Evolutionary conservation across 92 coral and sea anemone species (phyloP).

Genomic region (Bergia puertoricense): DNA sequence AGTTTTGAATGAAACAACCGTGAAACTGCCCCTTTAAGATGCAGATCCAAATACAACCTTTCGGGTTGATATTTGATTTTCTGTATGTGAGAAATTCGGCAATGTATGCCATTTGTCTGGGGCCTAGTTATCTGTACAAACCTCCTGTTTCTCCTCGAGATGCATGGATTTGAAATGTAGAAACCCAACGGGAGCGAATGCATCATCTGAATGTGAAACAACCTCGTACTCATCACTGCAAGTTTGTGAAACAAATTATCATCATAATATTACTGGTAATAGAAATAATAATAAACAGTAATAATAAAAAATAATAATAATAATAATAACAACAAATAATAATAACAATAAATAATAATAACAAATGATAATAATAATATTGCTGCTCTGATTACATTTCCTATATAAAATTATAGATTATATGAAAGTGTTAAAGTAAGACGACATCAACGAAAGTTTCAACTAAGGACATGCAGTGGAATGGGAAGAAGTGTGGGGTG

Average conservation of each 20-base stretch:
- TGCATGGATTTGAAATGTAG: slow-evolving; percentile 84
- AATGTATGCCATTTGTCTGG: not conserved
- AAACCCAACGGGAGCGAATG: slow-evolving; percentile 96
- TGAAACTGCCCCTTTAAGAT: no score
- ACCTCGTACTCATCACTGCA: slow-evolving; percentile 85
- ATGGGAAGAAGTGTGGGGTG: no score
- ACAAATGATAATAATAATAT: not conserved
- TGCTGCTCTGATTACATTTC: no score
- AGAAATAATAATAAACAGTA: not conserved
- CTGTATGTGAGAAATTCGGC: no score
- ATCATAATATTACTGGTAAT: not conserved
- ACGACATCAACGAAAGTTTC: no score
- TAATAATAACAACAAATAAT: not conserved
- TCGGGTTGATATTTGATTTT: no score
- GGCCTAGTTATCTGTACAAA: slow-evolving; percentile 1
- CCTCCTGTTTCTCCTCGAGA: slow-evolving; percentile 71
- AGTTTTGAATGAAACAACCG: no score
- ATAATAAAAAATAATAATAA: not conserved
- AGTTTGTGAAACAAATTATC: not conserved
- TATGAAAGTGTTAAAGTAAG: no score
- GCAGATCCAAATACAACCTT: no score
- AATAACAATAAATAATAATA: not conserved
- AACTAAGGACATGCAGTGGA: no score
- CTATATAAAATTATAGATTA: no score
- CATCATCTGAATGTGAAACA: slow-evolving; percentile 95